Percentiles rank a stretch among this genome's conserved stretches.
Evolutionary conservation across 2,888 invertebrate species (phyloP).

Genomic region (Heteromyza rotundicornis): DNA sequence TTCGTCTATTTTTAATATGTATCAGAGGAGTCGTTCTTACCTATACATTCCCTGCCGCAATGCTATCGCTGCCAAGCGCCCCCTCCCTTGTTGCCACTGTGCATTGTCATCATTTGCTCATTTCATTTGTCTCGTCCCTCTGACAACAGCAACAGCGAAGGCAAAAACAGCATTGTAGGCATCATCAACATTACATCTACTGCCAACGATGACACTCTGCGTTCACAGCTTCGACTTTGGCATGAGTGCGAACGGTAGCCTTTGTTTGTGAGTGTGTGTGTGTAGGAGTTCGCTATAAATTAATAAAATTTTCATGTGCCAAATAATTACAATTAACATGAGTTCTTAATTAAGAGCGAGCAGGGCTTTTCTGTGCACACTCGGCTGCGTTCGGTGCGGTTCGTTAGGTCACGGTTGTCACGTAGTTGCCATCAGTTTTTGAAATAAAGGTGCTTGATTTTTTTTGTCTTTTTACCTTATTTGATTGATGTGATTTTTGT

Average conservation of each 20-base stretch:
- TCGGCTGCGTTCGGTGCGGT: slow-evolving; percentile 32
- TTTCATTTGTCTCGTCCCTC: slow-evolving; percentile 25
- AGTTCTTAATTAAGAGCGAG: slow-evolving; percentile 57
- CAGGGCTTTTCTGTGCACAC: slow-evolving; percentile 3
- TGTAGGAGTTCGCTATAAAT: slow-evolving; percentile 46
- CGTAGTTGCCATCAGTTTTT: slow-evolving; percentile 15
- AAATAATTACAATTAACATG: slow-evolving; percentile 61
- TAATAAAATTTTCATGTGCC: slow-evolving; percentile 60
- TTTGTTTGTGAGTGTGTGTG: slow-evolving; percentile 19
- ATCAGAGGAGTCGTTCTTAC: slow-evolving; percentile 33
- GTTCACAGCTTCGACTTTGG: neutral
- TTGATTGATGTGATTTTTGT: too few relatives aligned
- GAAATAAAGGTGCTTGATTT: neutral
- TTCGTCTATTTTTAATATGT: slow-evolving; percentile 36
- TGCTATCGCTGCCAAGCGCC: too few relatives aligned
- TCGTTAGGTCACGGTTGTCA: slow-evolving; percentile 44
- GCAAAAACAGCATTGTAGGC: neutral
- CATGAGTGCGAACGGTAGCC: slow-evolving; percentile 5
- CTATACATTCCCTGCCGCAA: too few relatives aligned
- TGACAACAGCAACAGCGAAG: neutral
- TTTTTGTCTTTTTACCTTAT: too few relatives aligned
- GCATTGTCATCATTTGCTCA: slow-evolving; percentile 25
- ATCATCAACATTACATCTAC: slow-evolving; percentile 20
- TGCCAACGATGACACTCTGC: slow-evolving; percentile 14
- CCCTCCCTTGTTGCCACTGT: neutral